Evolutionary conservation across 2,797 vertebrate genomes (phyloP), one percentile per base, ranked within the genome.

Genomic region (Eurystomus glaucurus): DNA sequence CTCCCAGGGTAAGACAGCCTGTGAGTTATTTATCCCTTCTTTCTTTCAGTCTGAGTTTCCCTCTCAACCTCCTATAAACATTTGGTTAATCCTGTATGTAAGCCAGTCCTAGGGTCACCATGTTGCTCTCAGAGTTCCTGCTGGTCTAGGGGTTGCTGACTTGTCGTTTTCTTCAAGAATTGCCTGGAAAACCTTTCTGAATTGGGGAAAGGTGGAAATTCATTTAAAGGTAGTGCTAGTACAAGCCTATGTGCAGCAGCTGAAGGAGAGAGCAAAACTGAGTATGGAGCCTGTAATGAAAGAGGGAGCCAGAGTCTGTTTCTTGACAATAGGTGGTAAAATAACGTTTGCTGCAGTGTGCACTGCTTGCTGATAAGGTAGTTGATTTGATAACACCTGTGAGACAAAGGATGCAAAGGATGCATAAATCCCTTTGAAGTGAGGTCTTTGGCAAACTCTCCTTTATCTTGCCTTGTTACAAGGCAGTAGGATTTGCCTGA

Each of bases 1-100:
- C 81, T 90, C 98, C 15, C 93, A 96, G 75, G 97, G 97, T 98
- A 85, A 97, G 98, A 21, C 3, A 4, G 1, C 28, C n/a, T 45
- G 14, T 26, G 43, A 35, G 39, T 31, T 85, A 16, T 9, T 66
- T 45, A 20, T 70, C 31, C 10, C 15, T 62, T 20, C 15, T 78
- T 54, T 17, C 22, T 78, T 51, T 13, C 21, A 18, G 9, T 48
- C 37, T 10, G 19, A 20, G 8, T 71, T 61, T 78, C 14, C 39
- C 25, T 50, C 46, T 52, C 33, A 51, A 23, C n/a, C 28, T 76
- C 20, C 61, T 29, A 25, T 28, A 66, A 25, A 28, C 2, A 5
- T 43, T 43, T 48, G 41, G 33, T 55, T 86, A 55, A 31, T 80
- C 37, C 37, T 39, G 21, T 28, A 60, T 33, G 21, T 33, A 66